These are phyloP conservation scores for Carcinoscorpius rotundicauda DNA, from an alignment of 1,140 invertebrate genomes.

Conservation along the genomic window DNA sequence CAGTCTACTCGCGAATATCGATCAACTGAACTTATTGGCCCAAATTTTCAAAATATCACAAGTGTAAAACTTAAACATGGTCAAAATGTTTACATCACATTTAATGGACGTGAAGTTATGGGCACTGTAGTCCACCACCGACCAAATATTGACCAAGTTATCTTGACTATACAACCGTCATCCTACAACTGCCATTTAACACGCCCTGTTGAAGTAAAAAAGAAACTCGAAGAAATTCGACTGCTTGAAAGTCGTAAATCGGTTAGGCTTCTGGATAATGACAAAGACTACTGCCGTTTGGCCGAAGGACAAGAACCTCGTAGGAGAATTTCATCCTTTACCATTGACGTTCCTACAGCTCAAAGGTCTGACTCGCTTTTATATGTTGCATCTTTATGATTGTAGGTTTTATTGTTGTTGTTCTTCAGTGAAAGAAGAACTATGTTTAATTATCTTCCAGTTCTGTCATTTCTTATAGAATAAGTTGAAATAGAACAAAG, in stretches of 20 bases:
- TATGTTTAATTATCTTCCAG: too few relatives aligned
- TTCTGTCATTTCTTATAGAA: too few relatives aligned
- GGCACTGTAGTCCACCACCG: conserved; percentile 61
- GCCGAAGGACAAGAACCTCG: conserved; percentile 34
- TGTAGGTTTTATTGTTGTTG: too few relatives aligned
- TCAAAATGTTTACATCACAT: conserved; percentile 82
- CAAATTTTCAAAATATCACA: conserved; percentile 62
- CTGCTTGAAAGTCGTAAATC: conserved; percentile 89
- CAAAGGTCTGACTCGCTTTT: too few relatives aligned
- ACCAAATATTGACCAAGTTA: conserved; percentile 60
- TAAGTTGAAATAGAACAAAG: too few relatives aligned
- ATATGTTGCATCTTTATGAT: too few relatives aligned
- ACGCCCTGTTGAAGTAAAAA: conserved; percentile 54
- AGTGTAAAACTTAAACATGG: conserved; percentile 48
- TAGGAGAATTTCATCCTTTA: conserved; percentile 13
- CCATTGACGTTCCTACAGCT: conserved; percentile 20
- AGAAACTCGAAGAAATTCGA: conserved; percentile 81
- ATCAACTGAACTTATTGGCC: conserved; percentile 74
- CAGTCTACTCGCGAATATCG: conserved; percentile 52
- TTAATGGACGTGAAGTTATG: conserved; percentile 80
- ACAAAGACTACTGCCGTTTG: conserved; percentile 81
- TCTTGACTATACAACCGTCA: conserved; percentile 40
- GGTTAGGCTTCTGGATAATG: conserved; percentile 77
- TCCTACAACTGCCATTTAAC: neutral
- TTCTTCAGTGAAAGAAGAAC: too few relatives aligned